Base-by-base conservation (phyloP, 2,113 vertebrate genomes). In the Hippocampus comes region DNA sequence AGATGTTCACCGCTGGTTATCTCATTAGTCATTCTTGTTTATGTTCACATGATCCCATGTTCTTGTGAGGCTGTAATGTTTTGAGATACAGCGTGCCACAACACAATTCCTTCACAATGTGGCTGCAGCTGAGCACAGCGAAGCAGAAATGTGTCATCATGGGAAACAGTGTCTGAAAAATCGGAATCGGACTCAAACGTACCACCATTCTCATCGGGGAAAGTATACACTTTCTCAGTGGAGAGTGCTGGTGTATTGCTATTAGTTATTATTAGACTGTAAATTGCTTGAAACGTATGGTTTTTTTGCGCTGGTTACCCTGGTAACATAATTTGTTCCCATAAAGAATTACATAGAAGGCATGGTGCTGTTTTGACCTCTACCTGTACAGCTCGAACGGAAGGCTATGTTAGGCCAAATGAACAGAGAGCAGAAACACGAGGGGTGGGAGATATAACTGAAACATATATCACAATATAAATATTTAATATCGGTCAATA, bases 221-320 rank as follows among this genome's bases (percentile, higher is more conserved):
- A 86, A 81, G 74, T 73, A 70, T 78, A 75, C 57, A 84, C 85
- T 91, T 88, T 87, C 85, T 92, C 88, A 89, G 84, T 82, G 78
- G 80, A 68, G 71, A 80, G 80, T 92, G 92, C 92, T 92, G 84
- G 84, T 90, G 93, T 90, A 90, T 86, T 74, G 89, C 81, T 88
- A 94, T 94, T 89, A 91, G 93, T 92, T 96, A 95, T 96, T 96
- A 95, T 96, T 97, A 95, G 94, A 93, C 91, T 92, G 80, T 78
- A 92, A 91, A 91, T 87, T 88, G 88, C 89, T 91, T 91, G 87
- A 86, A 91, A 95, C 94, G 91, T 92, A 94, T 93, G 92, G 4
- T 34, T 34, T 34, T 34, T 4, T 34, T 93, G 92, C 93, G 92
- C 89, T 77, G 85, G 94, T 96, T 96, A 91, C 94, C 94, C 89